Conservation (phyloP, 2,888 invertebrate species). For the Mamestra brassicae region DNA sequence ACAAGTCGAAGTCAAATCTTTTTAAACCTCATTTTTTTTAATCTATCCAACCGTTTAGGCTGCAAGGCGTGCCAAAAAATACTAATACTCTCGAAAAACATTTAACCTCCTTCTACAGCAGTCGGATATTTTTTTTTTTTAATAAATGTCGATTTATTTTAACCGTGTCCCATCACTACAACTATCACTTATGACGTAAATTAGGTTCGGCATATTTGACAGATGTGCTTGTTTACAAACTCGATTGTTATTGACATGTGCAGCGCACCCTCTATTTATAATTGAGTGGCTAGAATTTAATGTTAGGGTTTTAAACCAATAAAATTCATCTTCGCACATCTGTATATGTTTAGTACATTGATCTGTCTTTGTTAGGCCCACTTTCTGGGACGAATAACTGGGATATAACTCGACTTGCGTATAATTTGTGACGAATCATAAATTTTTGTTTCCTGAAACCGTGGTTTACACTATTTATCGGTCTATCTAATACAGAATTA, state of each 20-base stretch:
- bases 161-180: conserved; percentile 60
- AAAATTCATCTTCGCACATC: conserved; percentile 22
- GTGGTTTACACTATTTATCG: not conserved
- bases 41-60: no score
- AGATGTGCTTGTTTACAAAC: conserved; percentile 64
- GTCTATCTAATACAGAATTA: not conserved
- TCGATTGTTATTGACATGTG: conserved; percentile 56
- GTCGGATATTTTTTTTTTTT: no score
- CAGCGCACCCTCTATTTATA: conserved; percentile 52
- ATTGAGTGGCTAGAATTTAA: conserved; percentile 24
- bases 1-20: no score
- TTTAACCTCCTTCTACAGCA: no score
- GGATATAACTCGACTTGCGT: not conserved
- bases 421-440: not conserved
- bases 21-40: no score
- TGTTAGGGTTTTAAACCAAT: not conserved
- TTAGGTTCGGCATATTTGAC: conserved; percentile 67
- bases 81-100: no score
- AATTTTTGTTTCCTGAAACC: not conserved
- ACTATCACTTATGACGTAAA: conserved; percentile 72
- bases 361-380: not conserved
- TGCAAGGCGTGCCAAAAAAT: no score
- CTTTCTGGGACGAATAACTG: not conserved
- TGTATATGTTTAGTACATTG: conserved; percentile 2
- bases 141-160: conserved; percentile 8